These are phyloP conservation scores for Oncorhynchus keta DNA, from an alignment of 2,113 vertebrate species.

Conservation along the genomic window DNA sequence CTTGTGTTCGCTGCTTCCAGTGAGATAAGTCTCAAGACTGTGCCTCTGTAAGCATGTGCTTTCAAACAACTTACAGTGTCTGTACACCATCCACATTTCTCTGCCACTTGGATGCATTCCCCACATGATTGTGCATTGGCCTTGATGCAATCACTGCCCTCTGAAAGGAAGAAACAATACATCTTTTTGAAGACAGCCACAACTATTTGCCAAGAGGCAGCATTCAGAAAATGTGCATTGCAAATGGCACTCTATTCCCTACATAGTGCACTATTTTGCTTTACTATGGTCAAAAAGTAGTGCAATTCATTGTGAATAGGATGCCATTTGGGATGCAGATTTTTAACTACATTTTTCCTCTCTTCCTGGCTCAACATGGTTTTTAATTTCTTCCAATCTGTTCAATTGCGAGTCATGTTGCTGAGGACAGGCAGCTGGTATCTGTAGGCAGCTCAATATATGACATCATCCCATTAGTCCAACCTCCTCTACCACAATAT, in stretches of 20 bases:
- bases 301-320: neutral
- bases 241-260: neutral
- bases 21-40: no score
- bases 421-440: constrained; percentile 21
- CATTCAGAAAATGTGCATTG: neutral
- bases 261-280: no score
- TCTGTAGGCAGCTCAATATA: neutral
- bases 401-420: constrained; percentile 1
- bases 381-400: neutral
- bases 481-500: no score
- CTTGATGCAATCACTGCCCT: constrained; percentile 91
- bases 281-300: neutral
- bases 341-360: neutral
- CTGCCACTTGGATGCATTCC: constrained; percentile 93
- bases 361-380: neutral
- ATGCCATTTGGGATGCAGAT: no score
- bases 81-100: constrained; percentile 93
- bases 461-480: neutral
- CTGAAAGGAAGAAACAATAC: constrained; percentile 66
- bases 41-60: no score
- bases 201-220: neutral
- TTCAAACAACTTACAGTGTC: constrained; percentile 73
- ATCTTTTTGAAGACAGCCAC: neutral
- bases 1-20: no score
- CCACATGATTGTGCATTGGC: constrained; percentile 95